A percentile compares a stretch with the other conserved stretches of the same genome.
Conservation (phyloP, 92 coral and sea anemone genomes). For the Palythoa grandis region DNA sequence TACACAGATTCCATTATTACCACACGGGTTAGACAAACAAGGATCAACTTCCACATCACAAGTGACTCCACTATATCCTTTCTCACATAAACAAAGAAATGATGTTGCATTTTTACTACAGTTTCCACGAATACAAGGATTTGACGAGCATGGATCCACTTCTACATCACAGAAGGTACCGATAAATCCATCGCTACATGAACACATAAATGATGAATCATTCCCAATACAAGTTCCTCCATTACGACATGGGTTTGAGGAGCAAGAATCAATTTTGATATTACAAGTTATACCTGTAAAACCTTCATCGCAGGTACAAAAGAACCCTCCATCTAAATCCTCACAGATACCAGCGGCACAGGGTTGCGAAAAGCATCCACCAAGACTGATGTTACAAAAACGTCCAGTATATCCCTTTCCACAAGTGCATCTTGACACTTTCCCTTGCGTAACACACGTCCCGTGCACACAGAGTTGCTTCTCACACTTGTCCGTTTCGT, state of each 20-base stretch:
- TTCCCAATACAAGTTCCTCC: slow-evolving; percentile 63
- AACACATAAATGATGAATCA: slow-evolving; percentile 60
- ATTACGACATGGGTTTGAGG: slow-evolving; percentile 62
- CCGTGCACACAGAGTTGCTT: slow-evolving; percentile 73
- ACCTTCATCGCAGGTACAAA: slow-evolving; percentile 73
- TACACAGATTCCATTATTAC: slow-evolving; percentile 62
- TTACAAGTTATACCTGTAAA: slow-evolving; percentile 78
- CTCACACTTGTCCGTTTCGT: slow-evolving; percentile 50
- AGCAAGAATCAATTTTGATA: slow-evolving; percentile 58
- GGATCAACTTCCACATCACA: slow-evolving; percentile 62
- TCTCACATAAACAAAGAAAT: slow-evolving; percentile 65
- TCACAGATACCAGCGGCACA: slow-evolving; percentile 80
- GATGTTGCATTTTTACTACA: slow-evolving; percentile 65
- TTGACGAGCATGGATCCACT: slow-evolving; percentile 72
- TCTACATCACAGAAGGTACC: slow-evolving; percentile 73
- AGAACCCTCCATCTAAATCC: slow-evolving; percentile 49
- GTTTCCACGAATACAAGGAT: slow-evolving; percentile 74
- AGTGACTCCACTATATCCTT: slow-evolving; percentile 69
- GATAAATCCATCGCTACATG: slow-evolving; percentile 66
- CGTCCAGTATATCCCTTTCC: slow-evolving; percentile 59
- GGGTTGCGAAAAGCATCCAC: slow-evolving; percentile 63
- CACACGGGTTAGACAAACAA: slow-evolving; percentile 77
- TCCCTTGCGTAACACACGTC: slow-evolving; percentile 44
- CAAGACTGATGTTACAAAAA: slow-evolving; percentile 58
- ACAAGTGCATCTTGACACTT: slow-evolving; percentile 60